phyloP scores from a whole-genome alignment of 37 sponge, comb jelly and placozoan species.

The Trichoplax adhaerens region DNA sequence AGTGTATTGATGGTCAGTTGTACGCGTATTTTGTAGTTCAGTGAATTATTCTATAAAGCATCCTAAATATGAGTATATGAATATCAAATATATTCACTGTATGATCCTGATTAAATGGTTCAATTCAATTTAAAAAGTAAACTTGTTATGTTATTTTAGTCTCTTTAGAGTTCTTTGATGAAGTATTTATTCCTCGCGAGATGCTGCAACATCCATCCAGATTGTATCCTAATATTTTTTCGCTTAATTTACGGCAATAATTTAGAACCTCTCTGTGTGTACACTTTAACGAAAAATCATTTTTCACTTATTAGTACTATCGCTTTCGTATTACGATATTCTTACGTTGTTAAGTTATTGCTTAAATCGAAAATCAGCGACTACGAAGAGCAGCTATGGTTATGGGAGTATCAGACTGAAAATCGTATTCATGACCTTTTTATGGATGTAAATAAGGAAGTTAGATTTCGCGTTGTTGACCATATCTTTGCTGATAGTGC shows the following conservation, averaged over 20 bases:
- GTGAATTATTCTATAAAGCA: too few relatives aligned
- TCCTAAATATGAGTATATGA: too few relatives aligned
- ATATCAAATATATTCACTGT: neutral
- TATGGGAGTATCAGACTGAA: slow-evolving; percentile 80
- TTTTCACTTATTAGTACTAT: neutral
- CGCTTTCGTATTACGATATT: neutral
- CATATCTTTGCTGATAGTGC: slow-evolving; percentile 60
- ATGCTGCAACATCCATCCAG: slow-evolving; percentile 69
- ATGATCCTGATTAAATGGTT: slow-evolving; percentile 1
- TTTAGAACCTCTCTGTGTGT: neutral
- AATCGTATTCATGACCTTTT: slow-evolving; percentile 68
- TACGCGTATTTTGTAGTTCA: too few relatives aligned
- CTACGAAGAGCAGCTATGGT: slow-evolving; percentile 77
- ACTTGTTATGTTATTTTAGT: neutral
- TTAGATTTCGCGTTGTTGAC: slow-evolving; percentile 70
- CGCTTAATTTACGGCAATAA: too few relatives aligned
- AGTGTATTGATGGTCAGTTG: too few relatives aligned
- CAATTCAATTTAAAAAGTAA: too few relatives aligned
- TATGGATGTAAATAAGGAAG: slow-evolving; percentile 79
- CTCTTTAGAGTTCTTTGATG: slow-evolving; percentile 77
- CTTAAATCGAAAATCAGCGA: slow-evolving; percentile 9
- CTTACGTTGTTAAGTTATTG: neutral
- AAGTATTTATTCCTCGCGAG: slow-evolving; percentile 67
- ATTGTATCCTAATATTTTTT: slow-evolving; percentile 41
- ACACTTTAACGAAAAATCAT: neutral